Conservation (phyloP, 2,888 invertebrate species). For the Galerucella pusilla region DNA sequence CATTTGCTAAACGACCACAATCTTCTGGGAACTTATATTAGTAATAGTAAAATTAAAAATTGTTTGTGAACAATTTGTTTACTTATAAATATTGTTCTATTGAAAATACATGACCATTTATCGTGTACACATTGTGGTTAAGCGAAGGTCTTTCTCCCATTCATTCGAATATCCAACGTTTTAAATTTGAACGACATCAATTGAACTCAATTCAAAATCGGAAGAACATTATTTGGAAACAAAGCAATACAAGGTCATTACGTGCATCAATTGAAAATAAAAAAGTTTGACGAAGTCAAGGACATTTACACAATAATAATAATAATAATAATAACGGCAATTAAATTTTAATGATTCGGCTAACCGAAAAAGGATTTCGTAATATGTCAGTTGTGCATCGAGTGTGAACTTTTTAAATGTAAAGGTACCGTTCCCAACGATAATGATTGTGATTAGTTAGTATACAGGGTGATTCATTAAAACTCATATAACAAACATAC, state of each 20-base stretch:
- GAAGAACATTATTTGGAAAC: constrained; percentile 22
- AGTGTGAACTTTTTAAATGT: constrained; percentile 1
- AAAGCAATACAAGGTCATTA: constrained; percentile 15
- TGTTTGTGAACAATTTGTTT: no score
- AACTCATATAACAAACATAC: no score
- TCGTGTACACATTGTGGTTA: no score
- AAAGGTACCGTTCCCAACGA: neutral
- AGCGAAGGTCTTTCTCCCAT: no score
- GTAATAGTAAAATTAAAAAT: no score
- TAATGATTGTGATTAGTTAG: neutral
- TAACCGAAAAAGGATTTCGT: constrained; percentile 5
- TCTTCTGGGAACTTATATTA: neutral
- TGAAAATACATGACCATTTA: no score
- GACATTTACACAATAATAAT: constrained; percentile 9
- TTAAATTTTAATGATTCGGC: constrained; percentile 5
- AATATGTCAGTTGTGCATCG: constrained; percentile 10
- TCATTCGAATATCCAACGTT: no score
- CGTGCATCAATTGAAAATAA: constrained; percentile 15
- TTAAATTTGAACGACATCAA: neutral
- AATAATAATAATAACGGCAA: constrained; percentile 4
- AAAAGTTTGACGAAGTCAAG: constrained; percentile 11
- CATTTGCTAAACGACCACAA: neutral
- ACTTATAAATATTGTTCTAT: no score
- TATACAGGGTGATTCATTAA: no score
- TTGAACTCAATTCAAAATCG: neutral